A percentile compares a stretch with the other conserved stretches of the same genome.
Conservation (phyloP, 30 jellyfish, hydroid and myxozoan species). For the Hydra vulgaris region DNA sequence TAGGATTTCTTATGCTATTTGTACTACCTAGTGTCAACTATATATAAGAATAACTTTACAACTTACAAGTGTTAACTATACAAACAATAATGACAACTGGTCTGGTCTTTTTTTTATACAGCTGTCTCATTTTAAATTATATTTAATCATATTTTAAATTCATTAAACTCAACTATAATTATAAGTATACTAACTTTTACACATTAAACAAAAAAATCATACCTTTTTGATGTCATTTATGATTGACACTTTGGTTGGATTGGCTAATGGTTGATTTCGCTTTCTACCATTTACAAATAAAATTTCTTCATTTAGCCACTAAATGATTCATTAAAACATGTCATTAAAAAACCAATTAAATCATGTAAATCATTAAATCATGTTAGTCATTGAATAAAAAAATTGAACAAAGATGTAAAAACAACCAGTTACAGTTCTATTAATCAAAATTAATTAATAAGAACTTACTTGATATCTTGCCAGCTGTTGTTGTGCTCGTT, state of each 20-base stretch:
- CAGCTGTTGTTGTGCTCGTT: conserved; percentile 80
- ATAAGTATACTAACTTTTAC: no score
- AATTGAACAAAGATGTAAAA: background rate
- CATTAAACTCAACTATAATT: no score
- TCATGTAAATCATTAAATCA: conserved; percentile 1
- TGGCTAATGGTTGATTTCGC: conserved; percentile 33
- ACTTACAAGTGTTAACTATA: no score
- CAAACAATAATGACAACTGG: no score
- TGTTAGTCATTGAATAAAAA: background rate
- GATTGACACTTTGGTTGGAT: conserved; percentile 58
- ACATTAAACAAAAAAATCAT: no score
- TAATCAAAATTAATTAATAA: background rate
- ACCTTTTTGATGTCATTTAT: conserved; percentile 67
- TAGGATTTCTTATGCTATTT: no score
- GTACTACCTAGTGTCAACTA: no score
- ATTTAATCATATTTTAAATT: no score
- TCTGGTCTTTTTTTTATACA: no score
- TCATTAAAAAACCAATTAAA: background rate
- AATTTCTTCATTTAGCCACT: conserved; percentile 85
- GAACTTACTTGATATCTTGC: conserved; percentile 74
- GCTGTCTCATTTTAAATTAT: no score
- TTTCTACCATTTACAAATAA: conserved; percentile 34
- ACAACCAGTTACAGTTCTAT: background rate
- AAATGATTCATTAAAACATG: background rate
- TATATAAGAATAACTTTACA: no score